Evolutionary conservation across 2,888 invertebrate species (phyloP), one percentile per base, ranked within the genome.

Genomic region (Oligia fasciuncula): DNA sequence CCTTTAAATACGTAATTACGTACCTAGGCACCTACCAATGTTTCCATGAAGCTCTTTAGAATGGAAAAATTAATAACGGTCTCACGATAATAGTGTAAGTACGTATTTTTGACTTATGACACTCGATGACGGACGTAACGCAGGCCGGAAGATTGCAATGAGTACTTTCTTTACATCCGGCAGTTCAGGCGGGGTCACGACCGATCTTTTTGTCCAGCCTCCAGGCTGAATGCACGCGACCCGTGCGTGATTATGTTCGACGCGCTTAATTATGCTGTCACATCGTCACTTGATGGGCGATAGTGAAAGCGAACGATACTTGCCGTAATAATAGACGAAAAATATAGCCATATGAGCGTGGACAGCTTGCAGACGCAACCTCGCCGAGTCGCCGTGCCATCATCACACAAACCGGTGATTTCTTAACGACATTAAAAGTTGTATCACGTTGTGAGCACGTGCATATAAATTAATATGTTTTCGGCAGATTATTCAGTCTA

Each of bases 231-330:
- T 91, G 91, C 94, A 94, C 94, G 95, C 94, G 94, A 94, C 93
- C 93, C 93, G 91, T 89, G 92, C 94, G 94, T 95, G 96, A 95
- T 95, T 95, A 94, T 94, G 93, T 95, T 93, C 94, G 94, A 94
- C 94, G 93, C 94, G 95, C 95, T 96, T 96, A 97, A 97, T 97
- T 97, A 96, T 95, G 95, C 95, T 96, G 96, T 96, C 96, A 95
- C 93, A 95, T 95, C 94, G 95, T 94, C 96, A 94, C 95, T 94
- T 94, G 95, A 95, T 94, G 94, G 92, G 93, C 90, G 92, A 94
- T 94, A 96, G 96, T 96, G 96, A 97, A 97, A 97, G 96, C 94
- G 92, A 93, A 91, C 92, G 87, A 92, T 94, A 93, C 94, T 89
- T 88, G 90, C 91, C 77, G 89, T 94, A 95, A 95, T 95, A 93